Percentiles rank a stretch among this genome's conserved stretches.
Conservation (phyloP, 2,888 invertebrate genomes). For the Sthenelais limicola region DNA sequence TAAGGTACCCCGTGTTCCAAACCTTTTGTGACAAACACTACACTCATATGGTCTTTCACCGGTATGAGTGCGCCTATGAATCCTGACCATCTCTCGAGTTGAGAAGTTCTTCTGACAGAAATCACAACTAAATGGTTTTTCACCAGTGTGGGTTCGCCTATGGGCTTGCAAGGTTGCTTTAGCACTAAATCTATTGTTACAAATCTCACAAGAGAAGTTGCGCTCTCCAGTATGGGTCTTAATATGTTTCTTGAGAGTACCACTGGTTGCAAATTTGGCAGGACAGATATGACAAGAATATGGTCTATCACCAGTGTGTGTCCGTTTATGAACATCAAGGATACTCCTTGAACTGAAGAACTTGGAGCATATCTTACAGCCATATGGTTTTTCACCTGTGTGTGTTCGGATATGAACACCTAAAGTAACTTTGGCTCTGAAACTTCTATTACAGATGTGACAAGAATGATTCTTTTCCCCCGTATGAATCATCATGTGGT, state of each 20-base stretch:
- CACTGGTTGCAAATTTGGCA: not conserved
- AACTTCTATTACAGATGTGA: too few species aligned
- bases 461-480: not conserved
- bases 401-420: not conserved
- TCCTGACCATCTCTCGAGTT: not conserved
- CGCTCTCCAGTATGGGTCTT: not conserved
- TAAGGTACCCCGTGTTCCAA: not conserved
- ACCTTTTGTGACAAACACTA: not conserved
- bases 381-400: not conserved
- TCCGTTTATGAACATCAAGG: constrained; percentile 6
- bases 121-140: not conserved
- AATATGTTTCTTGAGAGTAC: constrained; percentile 1
- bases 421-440: too few species aligned
- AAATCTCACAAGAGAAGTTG: not conserved
- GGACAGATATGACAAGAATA: not conserved
- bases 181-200: not conserved
- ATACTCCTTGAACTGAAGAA: not conserved
- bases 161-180: not conserved
- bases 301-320: constrained; percentile 23
- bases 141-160: not conserved
- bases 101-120: not conserved
- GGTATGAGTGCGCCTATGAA: not conserved
- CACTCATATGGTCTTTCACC: not conserved
- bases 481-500: not conserved
- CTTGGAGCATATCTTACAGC: not conserved